phyloP scores from a whole-genome alignment of 2,888 invertebrate genomes.

The Eurois occulta region DNA sequence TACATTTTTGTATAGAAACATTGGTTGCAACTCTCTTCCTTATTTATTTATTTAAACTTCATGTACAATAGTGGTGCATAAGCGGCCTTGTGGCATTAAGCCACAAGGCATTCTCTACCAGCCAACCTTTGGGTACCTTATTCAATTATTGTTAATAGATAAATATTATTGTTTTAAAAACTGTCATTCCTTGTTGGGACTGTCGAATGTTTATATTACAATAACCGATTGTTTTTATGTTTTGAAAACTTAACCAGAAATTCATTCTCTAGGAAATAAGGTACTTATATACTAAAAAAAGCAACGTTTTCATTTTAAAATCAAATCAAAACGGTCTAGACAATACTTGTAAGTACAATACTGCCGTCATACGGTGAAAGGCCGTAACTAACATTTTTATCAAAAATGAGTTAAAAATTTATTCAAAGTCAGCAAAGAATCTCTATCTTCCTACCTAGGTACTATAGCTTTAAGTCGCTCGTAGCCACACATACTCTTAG shows the following conservation, averaged over 20 bases:
- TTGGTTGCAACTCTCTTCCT: neutral
- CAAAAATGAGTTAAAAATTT: too few species aligned
- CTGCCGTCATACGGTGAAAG: too few species aligned
- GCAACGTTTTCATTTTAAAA: neutral
- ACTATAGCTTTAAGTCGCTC: too few species aligned
- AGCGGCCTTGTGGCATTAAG: too few species aligned
- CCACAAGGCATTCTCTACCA: too few species aligned
- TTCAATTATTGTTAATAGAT: neutral
- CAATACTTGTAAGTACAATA: neutral
- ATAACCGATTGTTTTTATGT: neutral
- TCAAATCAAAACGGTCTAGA: neutral
- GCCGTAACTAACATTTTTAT: too few species aligned
- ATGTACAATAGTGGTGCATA: too few species aligned
- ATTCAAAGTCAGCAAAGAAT: too few species aligned
- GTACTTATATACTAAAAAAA: neutral
- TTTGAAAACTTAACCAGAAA: slow-evolving; percentile 1
- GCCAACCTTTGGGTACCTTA: too few species aligned
- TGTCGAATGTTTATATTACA: slow-evolving; percentile 21
- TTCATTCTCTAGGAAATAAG: neutral
- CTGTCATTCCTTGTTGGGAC: neutral
- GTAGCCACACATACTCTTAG: too few species aligned
- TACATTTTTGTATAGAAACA: neutral
- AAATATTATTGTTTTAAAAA: neutral
- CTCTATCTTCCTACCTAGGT: too few species aligned
- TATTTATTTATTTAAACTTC: too few species aligned